Evolutionary conservation across 2,797 vertebrate genomes (phyloP), one percentile per base, ranked within the genome.

Genomic region (Characodon lateralis): DNA sequence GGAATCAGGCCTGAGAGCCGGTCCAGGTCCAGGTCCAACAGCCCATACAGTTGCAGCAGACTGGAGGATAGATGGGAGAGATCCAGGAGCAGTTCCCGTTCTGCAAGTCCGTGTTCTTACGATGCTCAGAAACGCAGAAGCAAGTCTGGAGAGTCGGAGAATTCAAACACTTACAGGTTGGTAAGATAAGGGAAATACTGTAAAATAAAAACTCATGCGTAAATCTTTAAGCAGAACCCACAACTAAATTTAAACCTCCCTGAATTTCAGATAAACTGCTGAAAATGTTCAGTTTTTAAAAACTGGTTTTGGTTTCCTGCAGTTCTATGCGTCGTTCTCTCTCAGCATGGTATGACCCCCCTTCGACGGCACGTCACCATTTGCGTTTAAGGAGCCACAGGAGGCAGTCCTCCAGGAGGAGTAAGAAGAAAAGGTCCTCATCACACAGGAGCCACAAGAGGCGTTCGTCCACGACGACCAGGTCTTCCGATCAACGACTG

Each of bases 71-170:
- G 59, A 41, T 24, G 22, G 43, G 55, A 53, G 22, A 16, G 35
- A 69, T 26, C 20, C 58, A 56, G 58, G 10, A 85, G 73, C 8
- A 26, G 74, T 12, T 91, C 89, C 90, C 72, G 55, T 3, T 89
- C 89, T 4, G 93, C 91, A 0, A 94, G 95, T 56, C 96, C 95
- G 0, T 91, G 92, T 3, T 90, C 80, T 0, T 90, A 89, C 13
- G 91, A 90, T 68, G 95, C 94, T 13, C 93, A 83, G 0, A 95
- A 93, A 0, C 91, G 93, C 28, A 43, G 28, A 8, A 84, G 84
- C 43, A 56, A 3, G 9, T 90, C 89, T 0, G 89, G 48, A 24
- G 88, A 85, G 0, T 82, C 72, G 0, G 51, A 35, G 46, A 76
- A 48, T 18, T 80, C 85, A 85, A 31, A 56, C 2, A 6, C 8